Evolutionary conservation across 2,797 vertebrate species (phyloP), one percentile per base, ranked within the genome.

Genomic region (Danio kyathit): DNA sequence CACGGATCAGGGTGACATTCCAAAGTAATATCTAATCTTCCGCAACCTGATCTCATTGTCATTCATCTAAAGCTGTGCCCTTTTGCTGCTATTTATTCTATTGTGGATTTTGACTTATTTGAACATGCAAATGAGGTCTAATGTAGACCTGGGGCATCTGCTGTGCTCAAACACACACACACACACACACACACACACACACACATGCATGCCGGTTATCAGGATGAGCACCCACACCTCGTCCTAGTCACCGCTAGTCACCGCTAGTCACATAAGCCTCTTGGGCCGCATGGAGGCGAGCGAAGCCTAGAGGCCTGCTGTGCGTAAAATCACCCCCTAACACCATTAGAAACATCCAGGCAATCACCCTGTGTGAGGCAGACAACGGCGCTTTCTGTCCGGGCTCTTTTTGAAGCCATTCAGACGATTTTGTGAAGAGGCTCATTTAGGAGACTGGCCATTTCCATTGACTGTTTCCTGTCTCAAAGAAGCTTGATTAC

Each of bases 41-140:
- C 84, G 82, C 86, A 87, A 90, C 89, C 87, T 85, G 73, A 64
- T n/a, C 51, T 85, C 84, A 88, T 89, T 89, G 82, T 90, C 86
- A 84, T 90, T 81, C 84, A 87, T 87, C 88, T 70, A 87, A 87
- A 82, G 87, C 86, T 74, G 59, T 89, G 88, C 69, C 84, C 84
- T 87, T 91, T 90, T 90, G 88, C 82, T 89, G 87, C 76, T 74
- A 85, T 89, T 90, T 89, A 88, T 88, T 86, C 89, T 84, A 88
- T 87, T 89, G 84, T 90, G 83, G 84, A 88, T 86, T 91, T 87
- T 85, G 89, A 90, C 85, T 87, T 91, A 88, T 90, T 91, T 89
- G 85, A 90, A 89, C 87, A 91, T 92, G 90, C 86, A 92, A 92
- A 92, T 90, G 75, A 89, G 60, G 65, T 76, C 69, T 29, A 76